phyloP scores from a whole-genome alignment of 1,140 invertebrate species.

The Thereuonema tuberculata region DNA sequence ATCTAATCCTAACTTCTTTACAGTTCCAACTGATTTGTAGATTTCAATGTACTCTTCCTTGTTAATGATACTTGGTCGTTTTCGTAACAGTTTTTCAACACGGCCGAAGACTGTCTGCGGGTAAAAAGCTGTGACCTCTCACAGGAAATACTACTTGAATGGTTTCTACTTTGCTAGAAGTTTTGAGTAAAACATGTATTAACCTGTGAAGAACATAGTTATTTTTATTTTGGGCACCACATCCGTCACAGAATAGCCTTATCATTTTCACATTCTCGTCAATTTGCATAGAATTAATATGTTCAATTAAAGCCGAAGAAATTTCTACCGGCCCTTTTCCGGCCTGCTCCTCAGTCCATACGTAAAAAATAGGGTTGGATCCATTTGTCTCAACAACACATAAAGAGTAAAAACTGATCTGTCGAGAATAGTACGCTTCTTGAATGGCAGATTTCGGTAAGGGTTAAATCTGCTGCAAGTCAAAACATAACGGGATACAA shows the following conservation, averaged over 20 bases:
- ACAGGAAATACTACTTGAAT: not conserved
- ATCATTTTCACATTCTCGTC: not conserved
- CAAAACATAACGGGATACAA: slow-evolving; percentile 23
- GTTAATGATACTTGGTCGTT: not conserved
- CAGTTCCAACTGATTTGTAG: not conserved
- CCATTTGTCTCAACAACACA: not conserved
- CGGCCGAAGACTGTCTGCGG: not conserved
- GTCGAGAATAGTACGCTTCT: slow-evolving; percentile 25
- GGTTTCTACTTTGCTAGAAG: not conserved
- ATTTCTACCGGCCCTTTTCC: not conserved
- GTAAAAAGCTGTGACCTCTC: not conserved
- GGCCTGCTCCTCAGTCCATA: not conserved
- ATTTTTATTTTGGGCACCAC: slow-evolving; percentile 1
- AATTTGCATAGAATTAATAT: not conserved
- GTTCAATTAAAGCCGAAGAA: not conserved
- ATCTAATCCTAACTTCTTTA: not conserved
- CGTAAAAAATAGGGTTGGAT: not conserved
- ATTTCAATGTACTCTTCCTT: not conserved
- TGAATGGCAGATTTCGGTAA: slow-evolving; percentile 25
- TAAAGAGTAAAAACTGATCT: slow-evolving; percentile 20
- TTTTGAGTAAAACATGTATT: not conserved
- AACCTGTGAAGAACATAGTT: not conserved
- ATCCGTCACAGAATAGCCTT: not conserved
- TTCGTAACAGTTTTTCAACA: not conserved
- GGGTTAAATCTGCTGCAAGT: slow-evolving; percentile 30